These are phyloP conservation scores for Hoplodrina blanda DNA, from an alignment of 2,888 invertebrate genomes.

Conservation along the genomic window DNA sequence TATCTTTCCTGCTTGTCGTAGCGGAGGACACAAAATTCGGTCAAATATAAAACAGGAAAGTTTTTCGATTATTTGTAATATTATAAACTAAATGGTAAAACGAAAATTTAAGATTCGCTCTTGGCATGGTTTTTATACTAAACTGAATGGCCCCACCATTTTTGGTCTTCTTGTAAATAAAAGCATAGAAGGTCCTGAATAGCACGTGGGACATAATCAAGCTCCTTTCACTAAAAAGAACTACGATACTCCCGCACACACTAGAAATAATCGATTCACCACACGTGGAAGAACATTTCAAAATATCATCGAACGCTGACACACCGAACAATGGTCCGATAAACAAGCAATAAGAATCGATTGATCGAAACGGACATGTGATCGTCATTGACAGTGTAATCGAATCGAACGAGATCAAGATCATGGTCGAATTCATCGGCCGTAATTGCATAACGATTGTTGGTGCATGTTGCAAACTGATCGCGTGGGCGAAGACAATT, in stretches of 20 bases:
- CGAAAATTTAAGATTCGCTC: too few relatives aligned
- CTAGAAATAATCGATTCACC: constrained; percentile 35
- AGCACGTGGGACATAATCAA: not conserved
- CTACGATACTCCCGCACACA: constrained; percentile 29
- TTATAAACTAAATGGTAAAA: too few relatives aligned
- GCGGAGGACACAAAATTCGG: not conserved
- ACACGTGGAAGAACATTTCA: constrained; percentile 44
- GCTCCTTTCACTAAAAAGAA: constrained; percentile 16
- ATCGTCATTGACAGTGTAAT: constrained; percentile 74
- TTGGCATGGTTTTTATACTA: too few relatives aligned
- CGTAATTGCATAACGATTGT: constrained; percentile 67
- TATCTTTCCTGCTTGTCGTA: not conserved
- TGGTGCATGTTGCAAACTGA: constrained; percentile 56
- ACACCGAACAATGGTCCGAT: constrained; percentile 58
- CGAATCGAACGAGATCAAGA: constrained; percentile 81
- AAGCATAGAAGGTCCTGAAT: not conserved
- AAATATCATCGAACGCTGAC: constrained; percentile 61
- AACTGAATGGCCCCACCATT: too few relatives aligned
- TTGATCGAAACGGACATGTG: constrained; percentile 68
- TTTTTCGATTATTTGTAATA: not conserved
- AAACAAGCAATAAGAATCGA: constrained; percentile 65
- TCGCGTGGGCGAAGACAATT: constrained; percentile 32
- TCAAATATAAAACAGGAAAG: not conserved
- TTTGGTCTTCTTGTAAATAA: not conserved
- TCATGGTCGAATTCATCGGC: constrained; percentile 76